Evolutionary conservation across 2,888 invertebrate genomes (phyloP), one percentile per base, ranked within the genome.

Genomic region (Rhyacophila evoluta): DNA sequence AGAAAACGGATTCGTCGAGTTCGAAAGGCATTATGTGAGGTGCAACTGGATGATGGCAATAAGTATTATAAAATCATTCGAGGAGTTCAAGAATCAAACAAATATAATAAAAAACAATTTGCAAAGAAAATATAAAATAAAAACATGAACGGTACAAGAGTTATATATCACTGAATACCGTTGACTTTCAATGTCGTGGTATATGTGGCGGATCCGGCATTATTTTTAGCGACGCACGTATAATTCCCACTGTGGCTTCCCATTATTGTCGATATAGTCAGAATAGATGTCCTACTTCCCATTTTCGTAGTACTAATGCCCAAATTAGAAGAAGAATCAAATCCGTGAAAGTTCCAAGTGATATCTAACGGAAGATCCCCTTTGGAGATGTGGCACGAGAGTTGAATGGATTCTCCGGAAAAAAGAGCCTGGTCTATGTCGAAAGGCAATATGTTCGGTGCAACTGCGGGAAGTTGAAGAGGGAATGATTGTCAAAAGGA

Each of bases 301-400:
- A 91, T 86, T 84, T 89, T 90, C 77, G 89, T 89, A 5, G 89
- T 90, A 36, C 88, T 89, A 82, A 91, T 87, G 79, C 91, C 91
- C 87, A 87, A 87, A 83, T 87, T 89, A 41, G 82, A 79, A 6
- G 82, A 77, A 37, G 77, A 69, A 28, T 81, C 81, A 38, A 78
- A 71, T 10, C 93, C 93, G 86, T 94, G 92, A 83, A 94, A 93
- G 82, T 91, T 91, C 95, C 95, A 95, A 41, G 90, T 88, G 77
- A 95, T 93, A 80, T 91, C 91, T 82, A 95, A 87, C 27, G 95
- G 95, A 77, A 91, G 88, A 86, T 95, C 95, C 70, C 95, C 95
- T 85, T 93, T 92, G 8, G 92, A 91, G 72, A 94, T 91, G 83
- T 93, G 91, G 85, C 94, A 94, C 83, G 91, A 91, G 33, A 92